Conservation (phyloP, 2,797 vertebrate species). For the Chromis chromis region DNA sequence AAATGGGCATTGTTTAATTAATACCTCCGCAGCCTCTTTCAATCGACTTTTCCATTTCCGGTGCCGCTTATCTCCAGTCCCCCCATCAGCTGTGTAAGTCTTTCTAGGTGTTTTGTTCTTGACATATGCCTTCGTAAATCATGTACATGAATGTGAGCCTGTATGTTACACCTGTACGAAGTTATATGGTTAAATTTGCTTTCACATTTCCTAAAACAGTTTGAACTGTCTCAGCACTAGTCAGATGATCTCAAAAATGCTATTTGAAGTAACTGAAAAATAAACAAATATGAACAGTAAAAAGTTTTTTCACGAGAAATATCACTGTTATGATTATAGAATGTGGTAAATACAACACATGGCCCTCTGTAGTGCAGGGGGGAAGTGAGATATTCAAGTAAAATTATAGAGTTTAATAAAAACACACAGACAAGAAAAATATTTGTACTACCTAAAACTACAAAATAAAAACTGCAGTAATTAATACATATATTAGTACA, state of each 20-base stretch:
- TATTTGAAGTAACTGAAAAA: not conserved
- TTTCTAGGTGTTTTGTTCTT: conserved; percentile 55
- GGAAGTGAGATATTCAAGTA: too few species aligned
- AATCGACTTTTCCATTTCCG: conserved; percentile 75
- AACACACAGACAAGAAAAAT: too few species aligned
- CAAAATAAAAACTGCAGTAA: too few species aligned
- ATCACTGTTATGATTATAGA: too few species aligned
- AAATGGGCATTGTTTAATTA: conserved; percentile 90
- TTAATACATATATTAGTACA: too few species aligned
- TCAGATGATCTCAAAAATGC: not conserved
- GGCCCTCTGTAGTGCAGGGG: too few species aligned
- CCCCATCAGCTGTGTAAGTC: conserved; percentile 55
- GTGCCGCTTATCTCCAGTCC: conserved; percentile 58
- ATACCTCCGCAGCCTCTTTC: conserved; percentile 73
- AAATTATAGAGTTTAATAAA: too few species aligned
- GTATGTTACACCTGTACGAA: conserved; percentile 14
- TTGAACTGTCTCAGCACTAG: not conserved
- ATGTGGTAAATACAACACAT: too few species aligned
- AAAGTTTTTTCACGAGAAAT: too few species aligned
- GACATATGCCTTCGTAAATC: conserved; percentile 42
- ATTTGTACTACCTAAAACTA: too few species aligned
- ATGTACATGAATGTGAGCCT: conserved; percentile 24
- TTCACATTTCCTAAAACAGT: conserved; percentile 11
- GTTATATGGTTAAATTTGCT: not conserved
- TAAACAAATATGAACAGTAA: not conserved